These are phyloP conservation scores for Plebejus melissa DNA, from an alignment of 2,888 invertebrate genomes.

Conservation along the genomic window DNA sequence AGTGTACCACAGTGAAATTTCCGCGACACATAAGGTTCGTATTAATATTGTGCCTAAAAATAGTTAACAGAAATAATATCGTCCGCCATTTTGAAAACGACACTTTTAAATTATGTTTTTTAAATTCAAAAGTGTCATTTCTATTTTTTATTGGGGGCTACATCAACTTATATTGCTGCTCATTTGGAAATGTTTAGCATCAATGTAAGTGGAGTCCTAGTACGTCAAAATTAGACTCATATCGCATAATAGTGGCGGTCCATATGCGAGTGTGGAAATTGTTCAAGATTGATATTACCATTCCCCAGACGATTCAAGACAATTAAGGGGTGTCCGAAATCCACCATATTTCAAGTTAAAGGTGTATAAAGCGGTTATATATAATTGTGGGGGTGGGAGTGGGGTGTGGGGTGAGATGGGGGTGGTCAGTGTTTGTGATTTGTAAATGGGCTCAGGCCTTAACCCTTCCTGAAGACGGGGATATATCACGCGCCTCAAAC, in stretches of 20 bases:
- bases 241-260: not conserved
- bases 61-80: too few species aligned
- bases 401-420: conserved; percentile 49
- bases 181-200: too few species aligned
- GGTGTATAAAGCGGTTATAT: conserved; percentile 56
- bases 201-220: too few species aligned
- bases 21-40: too few species aligned
- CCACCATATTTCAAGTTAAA: conserved; percentile 71
- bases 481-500: conserved; percentile 74
- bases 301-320: conserved; percentile 41
- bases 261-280: conserved; percentile 2
- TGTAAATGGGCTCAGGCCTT: conserved; percentile 78
- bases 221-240: too few species aligned
- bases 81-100: too few species aligned
- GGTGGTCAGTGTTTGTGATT: conserved; percentile 79
- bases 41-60: too few species aligned
- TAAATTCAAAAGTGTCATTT: too few species aligned
- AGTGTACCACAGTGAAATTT: too few species aligned
- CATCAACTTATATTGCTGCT: too few species aligned
- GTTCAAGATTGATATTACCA: conserved; percentile 10
- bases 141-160: too few species aligned
- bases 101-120: too few species aligned
- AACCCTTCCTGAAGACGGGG: conserved; percentile 75
- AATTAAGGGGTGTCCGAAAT: conserved; percentile 56
- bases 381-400: conserved; percentile 53